Conservation (phyloP, 2,888 invertebrate genomes). For the Vandiemenella viatica region DNA sequence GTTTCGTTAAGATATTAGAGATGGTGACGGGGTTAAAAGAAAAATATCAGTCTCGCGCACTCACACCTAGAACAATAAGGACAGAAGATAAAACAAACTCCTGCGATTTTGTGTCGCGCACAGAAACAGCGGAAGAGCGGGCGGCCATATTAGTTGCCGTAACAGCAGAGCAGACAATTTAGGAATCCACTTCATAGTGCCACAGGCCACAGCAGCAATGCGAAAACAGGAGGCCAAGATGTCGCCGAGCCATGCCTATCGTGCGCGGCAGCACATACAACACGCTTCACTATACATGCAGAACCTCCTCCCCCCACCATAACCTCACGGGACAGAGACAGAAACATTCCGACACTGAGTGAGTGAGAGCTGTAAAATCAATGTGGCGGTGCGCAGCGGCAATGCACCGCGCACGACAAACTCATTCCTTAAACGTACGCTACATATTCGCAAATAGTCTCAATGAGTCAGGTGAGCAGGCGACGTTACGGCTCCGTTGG, state of each 20-base stretch:
- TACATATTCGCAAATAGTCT: constrained; percentile 15
- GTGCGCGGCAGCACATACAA: constrained; percentile 1
- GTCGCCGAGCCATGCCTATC: constrained; percentile 8
- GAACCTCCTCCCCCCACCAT: constrained; percentile 4
- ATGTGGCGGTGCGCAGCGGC: constrained; percentile 26
- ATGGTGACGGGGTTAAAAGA: not conserved
- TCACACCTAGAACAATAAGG: constrained; percentile 8
- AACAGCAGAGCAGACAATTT: not conserved
- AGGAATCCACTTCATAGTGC: not conserved
- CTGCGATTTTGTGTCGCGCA: not conserved
- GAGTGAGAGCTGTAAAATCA: constrained; percentile 29
- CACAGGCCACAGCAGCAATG: not conserved
- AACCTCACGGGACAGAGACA: constrained; percentile 16
- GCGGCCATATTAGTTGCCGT: constrained; percentile 9
- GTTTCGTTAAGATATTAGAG: too few relatives aligned
- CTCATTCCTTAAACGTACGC: too few relatives aligned
- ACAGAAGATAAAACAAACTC: constrained; percentile 5
- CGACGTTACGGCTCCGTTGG: too few relatives aligned
- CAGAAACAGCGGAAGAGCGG: not conserved
- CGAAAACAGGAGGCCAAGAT: constrained; percentile 6
- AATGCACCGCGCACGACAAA: constrained; percentile 8
- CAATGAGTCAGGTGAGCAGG: constrained; percentile 20
- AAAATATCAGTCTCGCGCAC: not conserved
- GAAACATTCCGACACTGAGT: constrained; percentile 26
- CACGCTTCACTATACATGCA: constrained; percentile 2